Evolutionary conservation across 2,797 vertebrate species (phyloP), one percentile per base, ranked within the genome.

Genomic region (Sebastes reedi): DNA sequence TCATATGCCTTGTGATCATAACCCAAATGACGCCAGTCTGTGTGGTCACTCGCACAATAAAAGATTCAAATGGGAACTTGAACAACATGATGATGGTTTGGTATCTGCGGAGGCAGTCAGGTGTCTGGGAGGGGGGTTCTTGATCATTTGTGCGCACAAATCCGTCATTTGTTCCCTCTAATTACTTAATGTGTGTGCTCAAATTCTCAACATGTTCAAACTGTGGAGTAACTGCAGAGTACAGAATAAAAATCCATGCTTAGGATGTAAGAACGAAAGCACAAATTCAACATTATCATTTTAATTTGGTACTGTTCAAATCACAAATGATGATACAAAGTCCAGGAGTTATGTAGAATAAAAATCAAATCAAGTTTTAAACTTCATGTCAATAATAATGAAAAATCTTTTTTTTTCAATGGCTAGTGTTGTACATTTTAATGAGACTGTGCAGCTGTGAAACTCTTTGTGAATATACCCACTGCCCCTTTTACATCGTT

Each of bases 1-100:
- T 91, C 78, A 85, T 75, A 70, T 73, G 76, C 83, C 94, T 93
- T 91, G 92, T 96, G 95, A 94, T 94, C 86, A 79, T 66, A 80
- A 67, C 78, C 72, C 68, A 55, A 72, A 83, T 85, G 81, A 88
- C 13, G 52, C 42, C 65, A 60, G 73, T 77, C 59, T 79, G 68
- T 25, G 34, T 67, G 68, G 72, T 70, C 42, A 78, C 20, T 80
- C 67, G 34, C 7, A 67, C 60, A 84, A 76, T 61, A 29, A 89
- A 75, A 78, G 73, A 61, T 8, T 42, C 64, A 32, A 61, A 69
- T 79, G 36, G 79, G 34, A 73, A 66, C 55, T 66, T 76, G 6
- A 66, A 58, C 18, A 55, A 36, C 55, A 56, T 2, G 4, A 1
- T 27, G 4, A 30, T 67, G 5, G 2, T 64, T 71, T 81, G 10